These are phyloP conservation scores for Xenopus petersii DNA, from an alignment of 2,797 vertebrate genomes.

Conservation along the genomic window DNA sequence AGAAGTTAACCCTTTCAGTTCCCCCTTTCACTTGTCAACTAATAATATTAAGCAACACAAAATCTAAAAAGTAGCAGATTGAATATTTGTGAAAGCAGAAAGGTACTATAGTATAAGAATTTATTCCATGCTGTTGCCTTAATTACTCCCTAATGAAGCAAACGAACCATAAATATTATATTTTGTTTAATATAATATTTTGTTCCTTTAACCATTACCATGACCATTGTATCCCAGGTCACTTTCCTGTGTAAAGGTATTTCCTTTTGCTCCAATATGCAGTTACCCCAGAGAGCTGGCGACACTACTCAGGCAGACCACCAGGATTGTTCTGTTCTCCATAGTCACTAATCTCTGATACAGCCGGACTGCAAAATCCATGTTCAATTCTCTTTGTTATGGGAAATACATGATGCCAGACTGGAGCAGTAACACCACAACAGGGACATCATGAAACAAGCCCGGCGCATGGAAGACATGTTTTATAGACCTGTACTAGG, in stretches of 20 bases:
- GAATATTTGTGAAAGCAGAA: no score
- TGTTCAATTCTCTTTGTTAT: constrained; percentile 68
- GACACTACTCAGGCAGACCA: constrained; percentile 77
- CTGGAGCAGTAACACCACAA: constrained; percentile 64
- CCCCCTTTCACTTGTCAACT: no score
- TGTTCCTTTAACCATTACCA: constrained; percentile 65
- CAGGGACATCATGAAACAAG: constrained; percentile 60
- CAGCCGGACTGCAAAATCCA: constrained; percentile 73
- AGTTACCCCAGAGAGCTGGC: constrained; percentile 78
- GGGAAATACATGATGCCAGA: constrained; percentile 57
- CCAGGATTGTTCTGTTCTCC: constrained; percentile 74
- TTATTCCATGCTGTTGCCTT: no score
- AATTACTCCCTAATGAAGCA: no score
- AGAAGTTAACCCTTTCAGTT: no score
- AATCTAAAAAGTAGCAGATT: no score
- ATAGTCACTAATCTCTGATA: constrained; percentile 63
- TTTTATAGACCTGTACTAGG: constrained; percentile 50
- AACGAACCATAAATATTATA: background rate
- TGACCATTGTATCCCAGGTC: constrained; percentile 76
- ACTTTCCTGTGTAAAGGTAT: constrained; percentile 72
- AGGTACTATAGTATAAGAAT: no score
- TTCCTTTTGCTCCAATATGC: constrained; percentile 80
- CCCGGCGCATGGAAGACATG: constrained; percentile 62
- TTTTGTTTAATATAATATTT: no score
- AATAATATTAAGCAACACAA: no score